These are phyloP conservation scores for Drosophila planitibia DNA, from an alignment of 2,888 invertebrate genomes.

Conservation along the genomic window DNA sequence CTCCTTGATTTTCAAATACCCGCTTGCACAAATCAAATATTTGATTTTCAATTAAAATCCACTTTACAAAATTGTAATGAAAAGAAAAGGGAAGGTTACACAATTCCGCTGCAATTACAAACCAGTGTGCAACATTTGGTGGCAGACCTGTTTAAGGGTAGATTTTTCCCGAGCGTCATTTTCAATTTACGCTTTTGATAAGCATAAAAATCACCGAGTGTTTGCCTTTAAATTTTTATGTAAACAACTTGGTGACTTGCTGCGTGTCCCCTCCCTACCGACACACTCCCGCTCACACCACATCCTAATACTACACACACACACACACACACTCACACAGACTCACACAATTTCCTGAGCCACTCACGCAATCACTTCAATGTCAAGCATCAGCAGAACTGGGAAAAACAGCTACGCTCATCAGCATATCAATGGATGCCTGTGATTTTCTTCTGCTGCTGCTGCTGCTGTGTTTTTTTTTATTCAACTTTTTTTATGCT, in stretches of 20 bases:
- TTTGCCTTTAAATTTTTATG: slow-evolving; percentile 76
- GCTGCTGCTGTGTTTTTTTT: slow-evolving; percentile 11
- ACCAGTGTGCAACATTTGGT: slow-evolving; percentile 54
- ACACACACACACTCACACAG: slow-evolving; percentile 4
- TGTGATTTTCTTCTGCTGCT: slow-evolving; percentile 59
- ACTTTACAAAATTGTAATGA: background rate
- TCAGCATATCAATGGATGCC: slow-evolving; percentile 75
- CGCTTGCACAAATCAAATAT: background rate
- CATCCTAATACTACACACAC: background rate
- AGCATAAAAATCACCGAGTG: slow-evolving; percentile 70
- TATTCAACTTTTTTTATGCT: slow-evolving; percentile 17
- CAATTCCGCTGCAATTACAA: background rate
- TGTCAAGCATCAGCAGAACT: slow-evolving; percentile 67
- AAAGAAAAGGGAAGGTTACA: background rate
- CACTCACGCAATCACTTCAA: slow-evolving; percentile 71
- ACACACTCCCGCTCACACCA: slow-evolving; percentile 7
- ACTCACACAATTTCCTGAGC: slow-evolving; percentile 36
- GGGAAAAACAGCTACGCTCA: slow-evolving; percentile 58
- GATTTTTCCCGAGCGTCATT: slow-evolving; percentile 22
- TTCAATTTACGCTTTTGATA: slow-evolving; percentile 66
- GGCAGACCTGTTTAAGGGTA: slow-evolving; percentile 22
- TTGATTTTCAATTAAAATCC: background rate
- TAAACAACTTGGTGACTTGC: slow-evolving; percentile 57
- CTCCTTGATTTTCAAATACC: background rate
- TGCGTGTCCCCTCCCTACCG: slow-evolving; percentile 1